phyloP scores from a whole-genome alignment of 2,113 vertebrate species.

The Tor tambroides region DNA sequence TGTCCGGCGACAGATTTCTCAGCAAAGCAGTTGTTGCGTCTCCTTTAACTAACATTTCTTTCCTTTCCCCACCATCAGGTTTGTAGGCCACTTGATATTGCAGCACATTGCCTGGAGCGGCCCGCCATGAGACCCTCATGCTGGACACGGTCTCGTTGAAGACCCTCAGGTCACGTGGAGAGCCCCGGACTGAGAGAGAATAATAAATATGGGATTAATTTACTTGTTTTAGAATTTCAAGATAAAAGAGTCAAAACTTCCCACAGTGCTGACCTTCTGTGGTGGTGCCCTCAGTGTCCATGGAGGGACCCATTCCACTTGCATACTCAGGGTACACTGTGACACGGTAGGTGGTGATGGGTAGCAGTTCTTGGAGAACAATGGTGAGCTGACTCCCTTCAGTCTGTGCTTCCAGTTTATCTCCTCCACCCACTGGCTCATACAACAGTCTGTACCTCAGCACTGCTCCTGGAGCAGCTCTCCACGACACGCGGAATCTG shows the following conservation, averaged over 20 bases:
- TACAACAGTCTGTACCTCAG: conserved; percentile 87
- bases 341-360: conserved; percentile 92
- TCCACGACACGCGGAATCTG: conserved; percentile 93
- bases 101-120: conserved; percentile 89
- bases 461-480: conserved; percentile 88
- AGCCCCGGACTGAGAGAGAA: conserved; percentile 80
- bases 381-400: conserved; percentile 82
- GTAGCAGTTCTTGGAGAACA: conserved; percentile 84
- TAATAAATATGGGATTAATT: not conserved
- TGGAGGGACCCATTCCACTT: conserved; percentile 77
- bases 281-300: conserved; percentile 88
- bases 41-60: conserved; percentile 84
- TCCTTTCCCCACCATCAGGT: conserved; percentile 85
- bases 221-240: not conserved
- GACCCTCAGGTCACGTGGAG: conserved; percentile 87
- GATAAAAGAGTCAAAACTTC: not conserved
- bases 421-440: conserved; percentile 80
- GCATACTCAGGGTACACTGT: conserved; percentile 89
- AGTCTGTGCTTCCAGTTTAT: conserved; percentile 82
- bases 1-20: conserved; percentile 83
- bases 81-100: conserved; percentile 88
- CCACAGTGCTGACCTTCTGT: conserved; percentile 85
- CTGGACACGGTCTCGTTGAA: conserved; percentile 88
- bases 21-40: conserved; percentile 80
- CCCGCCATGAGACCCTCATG: conserved; percentile 87